Conservation (phyloP, 1,140 invertebrate genomes). For the Drosophila setifemur region DNA sequence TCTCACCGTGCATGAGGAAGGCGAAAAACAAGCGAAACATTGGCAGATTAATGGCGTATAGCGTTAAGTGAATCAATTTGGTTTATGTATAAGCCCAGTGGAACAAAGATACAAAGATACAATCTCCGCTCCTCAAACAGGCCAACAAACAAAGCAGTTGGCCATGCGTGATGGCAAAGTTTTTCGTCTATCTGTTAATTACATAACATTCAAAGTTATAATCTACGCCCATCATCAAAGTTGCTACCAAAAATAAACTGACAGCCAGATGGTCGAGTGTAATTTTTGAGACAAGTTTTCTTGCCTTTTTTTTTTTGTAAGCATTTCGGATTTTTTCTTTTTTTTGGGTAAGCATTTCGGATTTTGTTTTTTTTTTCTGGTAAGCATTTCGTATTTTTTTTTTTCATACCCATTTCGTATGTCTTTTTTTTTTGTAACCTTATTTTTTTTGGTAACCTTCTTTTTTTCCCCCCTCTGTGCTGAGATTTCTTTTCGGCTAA, state of each 20-base stretch:
- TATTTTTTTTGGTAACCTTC: not conserved
- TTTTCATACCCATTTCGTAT: no score
- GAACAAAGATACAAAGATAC: constrained; percentile 14
- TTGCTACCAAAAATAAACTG: constrained; percentile 44
- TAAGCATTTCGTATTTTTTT: not conserved
- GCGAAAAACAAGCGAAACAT: constrained; percentile 30
- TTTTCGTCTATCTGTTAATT: constrained; percentile 59
- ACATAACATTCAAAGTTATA: constrained; percentile 67
- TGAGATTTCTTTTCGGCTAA: constrained; percentile 47
- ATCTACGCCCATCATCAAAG: constrained; percentile 48
- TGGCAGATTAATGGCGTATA: constrained; percentile 61
- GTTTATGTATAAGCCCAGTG: constrained; percentile 30
- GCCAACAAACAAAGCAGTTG: constrained; percentile 28
- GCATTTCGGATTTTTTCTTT: not conserved
- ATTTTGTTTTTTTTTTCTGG: not conserved
- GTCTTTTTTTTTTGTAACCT: not conserved
- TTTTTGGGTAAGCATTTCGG: not conserved
- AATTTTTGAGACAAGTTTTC: constrained; percentile 40
- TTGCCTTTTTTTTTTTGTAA: not conserved
- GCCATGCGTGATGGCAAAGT: constrained; percentile 46
- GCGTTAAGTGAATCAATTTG: constrained; percentile 64
- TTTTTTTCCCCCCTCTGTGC: no score
- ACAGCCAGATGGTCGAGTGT: constrained; percentile 44
- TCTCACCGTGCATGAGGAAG: not conserved
- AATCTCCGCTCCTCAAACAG: constrained; percentile 1